phyloP scores from a whole-genome alignment of 2,797 vertebrate species.

The Siniperca scherzeri region DNA sequence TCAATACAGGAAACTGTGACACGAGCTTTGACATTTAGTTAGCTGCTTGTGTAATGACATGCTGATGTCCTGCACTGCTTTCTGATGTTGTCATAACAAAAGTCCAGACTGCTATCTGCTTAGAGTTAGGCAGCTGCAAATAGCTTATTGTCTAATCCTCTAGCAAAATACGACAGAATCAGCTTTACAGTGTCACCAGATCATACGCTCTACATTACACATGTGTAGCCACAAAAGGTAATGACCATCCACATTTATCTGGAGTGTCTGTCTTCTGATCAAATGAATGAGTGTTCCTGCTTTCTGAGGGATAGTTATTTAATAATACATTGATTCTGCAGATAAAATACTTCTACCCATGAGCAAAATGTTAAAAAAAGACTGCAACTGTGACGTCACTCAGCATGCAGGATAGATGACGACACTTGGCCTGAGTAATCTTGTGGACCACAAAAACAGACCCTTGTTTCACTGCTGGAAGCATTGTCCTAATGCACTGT shows the following conservation, averaged over 20 bases:
- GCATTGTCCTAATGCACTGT: neutral
- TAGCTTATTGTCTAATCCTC: neutral
- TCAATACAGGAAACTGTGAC: slow-evolving; percentile 23
- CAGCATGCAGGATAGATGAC: neutral
- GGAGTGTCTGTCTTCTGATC: neutral
- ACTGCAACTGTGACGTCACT: neutral
- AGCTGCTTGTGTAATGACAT: slow-evolving; percentile 11
- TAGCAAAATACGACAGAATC: neutral
- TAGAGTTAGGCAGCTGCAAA: neutral
- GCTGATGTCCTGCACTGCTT: slow-evolving; percentile 30
- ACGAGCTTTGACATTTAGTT: slow-evolving; percentile 23
- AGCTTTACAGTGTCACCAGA: neutral
- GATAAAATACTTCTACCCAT: neutral
- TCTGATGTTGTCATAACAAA: slow-evolving; percentile 15
- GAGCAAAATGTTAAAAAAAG: neutral
- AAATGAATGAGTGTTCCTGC: neutral
- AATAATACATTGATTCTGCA: neutral
- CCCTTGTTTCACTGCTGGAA: neutral
- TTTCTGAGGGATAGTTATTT: neutral
- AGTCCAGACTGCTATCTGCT: slow-evolving; percentile 5
- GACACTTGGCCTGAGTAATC: neutral
- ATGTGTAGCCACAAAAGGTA: neutral
- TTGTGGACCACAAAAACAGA: neutral
- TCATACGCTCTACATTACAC: neutral
- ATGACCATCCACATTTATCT: neutral